Base-by-base conservation (phyloP, 2,113 vertebrate genomes). In the Boleophthalmus pectinirostris region DNA sequence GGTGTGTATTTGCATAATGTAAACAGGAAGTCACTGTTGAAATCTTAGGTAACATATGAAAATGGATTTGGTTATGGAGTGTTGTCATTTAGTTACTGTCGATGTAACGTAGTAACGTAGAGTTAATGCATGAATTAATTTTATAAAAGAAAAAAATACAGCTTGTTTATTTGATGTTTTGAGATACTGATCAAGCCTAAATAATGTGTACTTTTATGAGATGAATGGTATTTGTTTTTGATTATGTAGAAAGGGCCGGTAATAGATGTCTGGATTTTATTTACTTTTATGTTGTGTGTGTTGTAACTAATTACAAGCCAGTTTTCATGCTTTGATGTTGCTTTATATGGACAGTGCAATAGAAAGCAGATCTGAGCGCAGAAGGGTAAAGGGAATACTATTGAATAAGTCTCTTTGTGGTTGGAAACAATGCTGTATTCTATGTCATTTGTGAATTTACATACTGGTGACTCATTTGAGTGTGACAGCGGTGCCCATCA, bases 11-110 rank as follows among this genome's bases (percentile, higher is more conserved):
- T 20, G 16, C 23, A 9, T 13, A 21, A 56, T 61, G 63, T 79
- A 84, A 84, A 81, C 77, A 85, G 78, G 80, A 84, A 75, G 81
- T 82, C 23, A n/a, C 21, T 51, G 47, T 20, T 51, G 16, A 51
- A 51, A 51, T 16, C 9, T 43, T 43, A 10, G 38, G 38, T 9
- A 10, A 11, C 38, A 43, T 43, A 43, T n/a, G n/a, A 9, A 43
- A 43, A 29, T 29, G 2, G 4, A 29, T 29, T 29, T 29, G 29
- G 29, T 4, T 2, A 29, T 29, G 29, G 2, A 29, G 29, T 29
- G 29, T 29, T 29, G 29, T 29, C 3, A 15, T 47, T 47, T 15
- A 13, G 14, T 47, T 47, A 47, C 14, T 47, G 46, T 47, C 2
- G 14, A 51, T 18, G 47, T 18, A 51, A 49, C 3, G 6, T 49